phyloP scores from a whole-genome alignment of 37 sponge, comb jelly and placozoan genomes.

The Halisarca cf. caerulea region DNA sequence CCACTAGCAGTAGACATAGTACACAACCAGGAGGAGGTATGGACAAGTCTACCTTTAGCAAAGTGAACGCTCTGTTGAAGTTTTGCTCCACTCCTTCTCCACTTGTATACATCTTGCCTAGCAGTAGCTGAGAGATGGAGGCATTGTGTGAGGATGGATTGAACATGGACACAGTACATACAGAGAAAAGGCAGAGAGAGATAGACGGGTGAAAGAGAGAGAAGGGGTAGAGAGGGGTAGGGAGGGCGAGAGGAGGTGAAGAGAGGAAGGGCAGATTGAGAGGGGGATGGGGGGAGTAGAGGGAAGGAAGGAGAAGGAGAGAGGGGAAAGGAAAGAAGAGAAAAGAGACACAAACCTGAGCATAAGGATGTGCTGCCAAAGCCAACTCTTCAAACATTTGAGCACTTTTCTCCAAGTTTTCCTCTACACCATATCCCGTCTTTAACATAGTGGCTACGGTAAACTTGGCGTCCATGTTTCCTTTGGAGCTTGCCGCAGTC shows the following conservation, averaged over 20 bases:
- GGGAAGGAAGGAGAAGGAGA: background rate
- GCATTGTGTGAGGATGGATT: too few relatives aligned
- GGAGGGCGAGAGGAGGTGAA: background rate
- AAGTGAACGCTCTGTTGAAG: slow-evolving; percentile 58
- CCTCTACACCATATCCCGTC: slow-evolving; percentile 40
- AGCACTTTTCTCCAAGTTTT: slow-evolving; percentile 38
- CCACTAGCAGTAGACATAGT: background rate
- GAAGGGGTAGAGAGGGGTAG: background rate
- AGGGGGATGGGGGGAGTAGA: background rate
- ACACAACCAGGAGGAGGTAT: too few relatives aligned
- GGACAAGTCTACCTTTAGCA: slow-evolving; percentile 63
- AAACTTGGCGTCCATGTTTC: slow-evolving; percentile 67
- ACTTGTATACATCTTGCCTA: slow-evolving; percentile 74
- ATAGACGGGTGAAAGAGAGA: too few relatives aligned
- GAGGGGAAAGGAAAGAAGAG: too few relatives aligned
- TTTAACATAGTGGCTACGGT: slow-evolving; percentile 82
- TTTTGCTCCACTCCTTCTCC: slow-evolving; percentile 82
- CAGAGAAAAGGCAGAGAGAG: background rate
- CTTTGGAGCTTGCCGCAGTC: slow-evolving; percentile 46
- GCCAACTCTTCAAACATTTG: slow-evolving; percentile 72
- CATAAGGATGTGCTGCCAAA: slow-evolving; percentile 89
- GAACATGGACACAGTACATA: background rate
- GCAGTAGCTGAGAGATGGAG: slow-evolving; percentile 49
- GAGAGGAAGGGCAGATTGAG: background rate
- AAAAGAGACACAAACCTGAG: slow-evolving; percentile 73